Conservation (phyloP, 2,888 invertebrate genomes). For the Norana najaformis region DNA sequence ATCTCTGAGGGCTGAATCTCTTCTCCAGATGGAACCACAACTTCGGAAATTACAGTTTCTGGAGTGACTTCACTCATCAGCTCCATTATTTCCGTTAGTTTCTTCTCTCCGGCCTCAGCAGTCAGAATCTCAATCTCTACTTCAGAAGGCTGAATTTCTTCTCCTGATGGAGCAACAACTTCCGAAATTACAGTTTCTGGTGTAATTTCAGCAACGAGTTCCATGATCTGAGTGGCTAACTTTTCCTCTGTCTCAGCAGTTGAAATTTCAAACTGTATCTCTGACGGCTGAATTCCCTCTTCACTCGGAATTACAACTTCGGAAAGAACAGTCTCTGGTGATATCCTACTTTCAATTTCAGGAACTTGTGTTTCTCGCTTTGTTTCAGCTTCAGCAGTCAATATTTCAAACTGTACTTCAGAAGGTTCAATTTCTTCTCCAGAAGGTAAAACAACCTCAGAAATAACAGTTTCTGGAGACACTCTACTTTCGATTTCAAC, state of each 20-base stretch:
- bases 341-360: neutral
- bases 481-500: conserved; percentile 10
- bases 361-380: neutral
- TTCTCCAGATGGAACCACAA: conserved; percentile 22
- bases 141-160: conserved; percentile 36
- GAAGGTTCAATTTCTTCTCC: conserved; percentile 27
- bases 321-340: conserved; percentile 19
- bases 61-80: neutral
- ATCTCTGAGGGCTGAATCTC: conserved; percentile 31
- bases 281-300: conserved; percentile 27
- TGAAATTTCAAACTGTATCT: conserved; percentile 29
- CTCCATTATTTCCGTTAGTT: conserved; percentile 18
- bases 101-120: conserved; percentile 31
- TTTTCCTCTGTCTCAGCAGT: conserved; percentile 31
- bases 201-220: neutral
- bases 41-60: conserved; percentile 28
- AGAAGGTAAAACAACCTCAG: neutral
- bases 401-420: conserved; percentile 31
- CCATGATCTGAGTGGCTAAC: conserved; percentile 25
- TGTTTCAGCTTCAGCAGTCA: neutral
- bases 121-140: conserved; percentile 36
- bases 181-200: conserved; percentile 32
- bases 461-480: conserved; percentile 14
- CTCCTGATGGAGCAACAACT: conserved; percentile 21
- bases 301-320: conserved; percentile 27